Evolutionary conservation across 2,888 invertebrate species (phyloP).

Genomic region (Neoaliturus tenellus): DNA sequence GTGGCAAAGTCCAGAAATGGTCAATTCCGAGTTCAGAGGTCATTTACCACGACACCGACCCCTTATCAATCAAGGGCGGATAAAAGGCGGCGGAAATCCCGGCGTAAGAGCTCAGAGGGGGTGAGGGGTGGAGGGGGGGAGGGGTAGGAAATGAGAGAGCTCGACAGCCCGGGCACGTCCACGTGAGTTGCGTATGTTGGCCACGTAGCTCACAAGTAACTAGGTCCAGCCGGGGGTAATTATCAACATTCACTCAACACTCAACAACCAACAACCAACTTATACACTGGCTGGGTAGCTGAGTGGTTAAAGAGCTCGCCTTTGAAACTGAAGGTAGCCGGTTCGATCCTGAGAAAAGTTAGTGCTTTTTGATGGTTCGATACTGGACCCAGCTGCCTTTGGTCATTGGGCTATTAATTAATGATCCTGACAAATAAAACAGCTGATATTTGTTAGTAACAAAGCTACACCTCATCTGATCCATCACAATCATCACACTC

Average conservation of each 20-base stretch:
- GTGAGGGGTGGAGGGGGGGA: not conserved
- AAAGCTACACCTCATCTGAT: too few relatives aligned
- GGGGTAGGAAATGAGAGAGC: constrained; percentile 12
- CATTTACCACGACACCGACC: constrained; percentile 36
- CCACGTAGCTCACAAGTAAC: constrained; percentile 24
- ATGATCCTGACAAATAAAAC: too few relatives aligned
- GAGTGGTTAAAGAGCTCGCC: too few relatives aligned
- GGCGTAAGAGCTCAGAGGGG: not conserved
- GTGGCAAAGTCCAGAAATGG: not conserved
- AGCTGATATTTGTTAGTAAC: too few relatives aligned
- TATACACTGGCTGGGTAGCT: too few relatives aligned
- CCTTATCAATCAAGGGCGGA: constrained; percentile 50
- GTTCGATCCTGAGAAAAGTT: too few relatives aligned
- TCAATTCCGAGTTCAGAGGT: constrained; percentile 11
- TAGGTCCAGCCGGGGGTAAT: constrained; percentile 8
- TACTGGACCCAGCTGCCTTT: too few relatives aligned
- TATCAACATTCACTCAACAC: not conserved
- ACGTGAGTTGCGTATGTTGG: not conserved
- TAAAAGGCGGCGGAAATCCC: constrained; percentile 48
- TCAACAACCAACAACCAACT: not conserved
- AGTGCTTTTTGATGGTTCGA: too few relatives aligned
- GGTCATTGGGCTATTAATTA: too few relatives aligned
- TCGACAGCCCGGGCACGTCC: constrained; percentile 30
- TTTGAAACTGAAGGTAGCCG: too few relatives aligned
- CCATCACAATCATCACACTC: too few relatives aligned